Percentiles rank a stretch among this genome's conserved stretches.
Evolutionary conservation across 2,113 vertebrate species (phyloP).

Genomic region (Pterophyllum scalare): DNA sequence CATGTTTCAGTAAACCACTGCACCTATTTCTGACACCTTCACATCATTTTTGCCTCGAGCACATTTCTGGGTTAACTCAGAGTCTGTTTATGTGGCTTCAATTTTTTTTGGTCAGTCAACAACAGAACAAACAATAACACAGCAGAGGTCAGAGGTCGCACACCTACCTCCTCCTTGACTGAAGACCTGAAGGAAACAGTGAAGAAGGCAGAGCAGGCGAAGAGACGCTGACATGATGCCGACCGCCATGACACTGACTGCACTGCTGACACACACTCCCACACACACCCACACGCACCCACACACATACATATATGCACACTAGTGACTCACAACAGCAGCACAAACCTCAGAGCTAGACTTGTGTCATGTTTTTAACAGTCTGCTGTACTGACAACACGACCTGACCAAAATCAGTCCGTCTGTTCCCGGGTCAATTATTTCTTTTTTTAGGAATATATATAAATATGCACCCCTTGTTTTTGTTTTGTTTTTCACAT

Average conservation of each 20-base stretch:
- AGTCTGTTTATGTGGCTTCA: not conserved
- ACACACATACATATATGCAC: no score
- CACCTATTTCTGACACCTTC: no score
- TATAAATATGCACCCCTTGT: not conserved
- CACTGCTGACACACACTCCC: not conserved
- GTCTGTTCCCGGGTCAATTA: not conserved
- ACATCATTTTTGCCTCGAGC: no score
- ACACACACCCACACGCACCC: no score
- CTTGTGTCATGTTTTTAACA: not conserved
- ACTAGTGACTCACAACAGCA: not conserved
- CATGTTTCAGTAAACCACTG: not conserved
- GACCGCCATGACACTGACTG: conserved; percentile 38
- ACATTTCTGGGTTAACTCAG: no score
- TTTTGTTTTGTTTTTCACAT: not conserved
- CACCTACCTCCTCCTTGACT: conserved; percentile 6
- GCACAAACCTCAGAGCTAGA: not conserved
- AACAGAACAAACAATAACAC: not conserved
- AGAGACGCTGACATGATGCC: conserved; percentile 60
- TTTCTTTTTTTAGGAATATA: not conserved
- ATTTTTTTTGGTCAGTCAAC: not conserved
- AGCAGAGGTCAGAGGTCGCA: not conserved
- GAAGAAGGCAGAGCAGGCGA: conserved; percentile 44
- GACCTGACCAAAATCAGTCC: not conserved
- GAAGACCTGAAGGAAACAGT: conserved; percentile 52
- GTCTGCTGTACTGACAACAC: not conserved